Conservation (phyloP, 2,888 invertebrate genomes). For the Panorpa germanica region DNA sequence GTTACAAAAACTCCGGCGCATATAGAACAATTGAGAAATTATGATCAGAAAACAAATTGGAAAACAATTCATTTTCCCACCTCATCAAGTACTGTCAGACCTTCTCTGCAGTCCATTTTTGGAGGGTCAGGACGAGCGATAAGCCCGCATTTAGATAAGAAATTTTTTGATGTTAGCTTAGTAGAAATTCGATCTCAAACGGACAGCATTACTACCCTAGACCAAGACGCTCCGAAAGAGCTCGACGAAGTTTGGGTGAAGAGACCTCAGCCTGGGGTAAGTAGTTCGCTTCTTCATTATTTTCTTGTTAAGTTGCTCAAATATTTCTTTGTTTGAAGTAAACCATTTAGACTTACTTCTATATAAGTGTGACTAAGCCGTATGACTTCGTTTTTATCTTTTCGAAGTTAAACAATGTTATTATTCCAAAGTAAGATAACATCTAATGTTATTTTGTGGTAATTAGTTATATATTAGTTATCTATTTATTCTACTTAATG, state of each 20-base stretch:
- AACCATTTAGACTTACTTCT: no score
- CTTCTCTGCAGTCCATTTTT: conserved; percentile 41
- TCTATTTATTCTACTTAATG: no score
- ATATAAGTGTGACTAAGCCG: no score
- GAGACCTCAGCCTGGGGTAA: no score
- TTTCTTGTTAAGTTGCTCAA: no score
- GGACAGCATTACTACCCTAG: conserved; percentile 37
- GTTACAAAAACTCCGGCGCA: conserved; percentile 25
- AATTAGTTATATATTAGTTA: no score
- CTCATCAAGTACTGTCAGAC: conserved; percentile 33
- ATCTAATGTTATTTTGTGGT: no score
- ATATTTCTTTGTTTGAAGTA: no score
- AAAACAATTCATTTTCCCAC: conserved; percentile 52
- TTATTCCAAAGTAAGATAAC: no score
- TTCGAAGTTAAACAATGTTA: no score
- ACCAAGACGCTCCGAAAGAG: conserved; percentile 33
- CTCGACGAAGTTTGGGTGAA: conserved; percentile 14
- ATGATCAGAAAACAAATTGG: conserved; percentile 23
- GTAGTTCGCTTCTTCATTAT: no score
- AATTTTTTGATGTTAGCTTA: conserved; percentile 65
- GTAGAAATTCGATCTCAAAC: conserved; percentile 62
- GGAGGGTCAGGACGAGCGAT: conserved; percentile 18
- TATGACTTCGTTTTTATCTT: no score
- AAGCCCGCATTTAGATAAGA: conserved; percentile 52
- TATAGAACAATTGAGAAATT: conserved; percentile 17